These are phyloP conservation scores for Microcebus lehilahytsara DNA, from an alignment of 2,113 vertebrate genomes.

Conservation along the genomic window DNA sequence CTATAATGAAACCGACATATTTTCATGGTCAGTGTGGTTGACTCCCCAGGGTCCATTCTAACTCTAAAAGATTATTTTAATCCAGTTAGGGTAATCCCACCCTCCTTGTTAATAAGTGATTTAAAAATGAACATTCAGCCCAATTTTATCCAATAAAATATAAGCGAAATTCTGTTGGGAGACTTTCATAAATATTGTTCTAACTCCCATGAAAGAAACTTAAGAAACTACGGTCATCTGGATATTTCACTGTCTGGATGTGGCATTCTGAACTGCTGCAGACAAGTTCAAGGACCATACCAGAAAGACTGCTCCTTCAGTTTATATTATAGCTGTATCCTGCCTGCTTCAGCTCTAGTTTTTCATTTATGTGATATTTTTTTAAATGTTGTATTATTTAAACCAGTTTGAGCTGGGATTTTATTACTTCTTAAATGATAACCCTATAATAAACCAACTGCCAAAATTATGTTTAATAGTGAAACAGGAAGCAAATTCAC, in stretches of 20 bases:
- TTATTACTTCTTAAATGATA: neutral
- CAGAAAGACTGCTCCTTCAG: neutral
- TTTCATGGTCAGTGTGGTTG: neutral
- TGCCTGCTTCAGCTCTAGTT: neutral
- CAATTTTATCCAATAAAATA: neutral
- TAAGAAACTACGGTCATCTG: neutral
- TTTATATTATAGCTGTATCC: neutral
- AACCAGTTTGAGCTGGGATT: neutral
- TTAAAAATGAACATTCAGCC: neutral
- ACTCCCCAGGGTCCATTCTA: neutral
- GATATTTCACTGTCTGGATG: neutral
- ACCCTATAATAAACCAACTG: neutral
- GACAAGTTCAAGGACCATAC: neutral
- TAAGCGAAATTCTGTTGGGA: neutral
- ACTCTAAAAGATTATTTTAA: neutral
- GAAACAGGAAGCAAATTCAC: neutral
- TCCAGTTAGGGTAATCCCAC: neutral
- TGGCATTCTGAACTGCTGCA: neutral
- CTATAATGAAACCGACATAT: neutral
- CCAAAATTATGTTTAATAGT: neutral
- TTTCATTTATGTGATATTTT: neutral
- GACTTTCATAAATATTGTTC: neutral
- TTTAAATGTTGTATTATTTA: neutral
- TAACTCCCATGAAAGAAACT: neutral
- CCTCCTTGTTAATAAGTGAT: neutral